These are phyloP conservation scores for Drosophila setosimentum DNA, from an alignment of 2,888 invertebrate genomes.

Conservation along the genomic window DNA sequence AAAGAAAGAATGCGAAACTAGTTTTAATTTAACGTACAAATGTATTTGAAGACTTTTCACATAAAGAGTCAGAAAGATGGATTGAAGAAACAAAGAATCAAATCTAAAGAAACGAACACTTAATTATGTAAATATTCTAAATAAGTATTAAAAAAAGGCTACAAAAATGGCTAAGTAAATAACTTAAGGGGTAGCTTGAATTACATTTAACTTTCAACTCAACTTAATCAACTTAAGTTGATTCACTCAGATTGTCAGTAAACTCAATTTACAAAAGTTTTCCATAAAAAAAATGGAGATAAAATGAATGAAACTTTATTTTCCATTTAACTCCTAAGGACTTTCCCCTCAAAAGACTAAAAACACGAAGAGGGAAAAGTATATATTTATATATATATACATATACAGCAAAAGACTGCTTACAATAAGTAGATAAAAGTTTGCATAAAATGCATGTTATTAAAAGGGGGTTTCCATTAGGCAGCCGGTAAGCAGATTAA, in stretches of 20 bases:
- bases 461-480: background rate
- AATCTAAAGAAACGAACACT: background rate
- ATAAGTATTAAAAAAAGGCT: background rate
- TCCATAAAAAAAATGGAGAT: background rate
- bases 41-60: background rate
- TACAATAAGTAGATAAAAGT: background rate
- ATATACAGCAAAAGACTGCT: background rate
- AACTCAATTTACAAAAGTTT: slow-evolving; percentile 6
- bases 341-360: background rate
- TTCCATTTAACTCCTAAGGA: background rate
- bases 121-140: background rate
- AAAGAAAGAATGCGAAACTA: background rate
- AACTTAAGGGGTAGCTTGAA: background rate
- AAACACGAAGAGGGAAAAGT: background rate
- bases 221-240: too few species aligned
- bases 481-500: slow-evolving; percentile 37
- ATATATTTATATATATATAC: background rate
- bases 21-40: background rate
- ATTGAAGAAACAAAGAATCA: rapidly evolving
- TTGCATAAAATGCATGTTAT: background rate
- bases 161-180: background rate
- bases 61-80: background rate
- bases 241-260: background rate
- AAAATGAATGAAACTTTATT: background rate
- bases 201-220: background rate